A percentile compares a stretch with the other conserved stretches of the same genome.
Conservation (phyloP, 2,797 vertebrate species). For the Antennarius maculatus region DNA sequence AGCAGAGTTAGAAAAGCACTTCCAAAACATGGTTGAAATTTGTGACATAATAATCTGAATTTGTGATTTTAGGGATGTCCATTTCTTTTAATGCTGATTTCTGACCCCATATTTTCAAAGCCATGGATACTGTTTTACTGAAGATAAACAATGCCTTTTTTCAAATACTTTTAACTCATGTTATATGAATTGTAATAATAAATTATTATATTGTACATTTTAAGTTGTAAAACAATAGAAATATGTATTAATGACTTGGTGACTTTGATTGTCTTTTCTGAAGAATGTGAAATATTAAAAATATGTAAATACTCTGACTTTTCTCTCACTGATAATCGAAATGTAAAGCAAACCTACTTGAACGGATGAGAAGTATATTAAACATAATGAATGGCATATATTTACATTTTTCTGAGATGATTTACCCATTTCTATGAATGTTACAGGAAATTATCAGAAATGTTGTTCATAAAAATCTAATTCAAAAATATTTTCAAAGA, state of each 20-base stretch:
- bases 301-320: conserved; percentile 69
- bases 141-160: conserved; percentile 66
- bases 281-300: conserved; percentile 81
- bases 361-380: conserved; percentile 2
- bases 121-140: conserved; percentile 66
- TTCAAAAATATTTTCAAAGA: neutral
- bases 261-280: conserved; percentile 79
- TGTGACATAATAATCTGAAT: conserved; percentile 7
- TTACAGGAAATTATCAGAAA: neutral
- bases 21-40: conserved; percentile 6
- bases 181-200: conserved; percentile 78
- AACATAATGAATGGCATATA: no score
- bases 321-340: conserved; percentile 18
- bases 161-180: conserved; percentile 67
- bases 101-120: conserved; percentile 56
- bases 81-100: conserved; percentile 31
- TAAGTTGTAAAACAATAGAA: conserved; percentile 77
- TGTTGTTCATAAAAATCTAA: no score
- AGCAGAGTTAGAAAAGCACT: neutral
- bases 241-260: conserved; percentile 73
- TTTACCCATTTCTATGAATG: no score
- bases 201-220: conserved; percentile 84
- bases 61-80: conserved; percentile 37
- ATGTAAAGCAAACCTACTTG: neutral
- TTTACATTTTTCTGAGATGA: no score